These are phyloP conservation scores for Drosophila equinoxialis DNA, from an alignment of 1,140 invertebrate genomes.

Conservation along the genomic window DNA sequence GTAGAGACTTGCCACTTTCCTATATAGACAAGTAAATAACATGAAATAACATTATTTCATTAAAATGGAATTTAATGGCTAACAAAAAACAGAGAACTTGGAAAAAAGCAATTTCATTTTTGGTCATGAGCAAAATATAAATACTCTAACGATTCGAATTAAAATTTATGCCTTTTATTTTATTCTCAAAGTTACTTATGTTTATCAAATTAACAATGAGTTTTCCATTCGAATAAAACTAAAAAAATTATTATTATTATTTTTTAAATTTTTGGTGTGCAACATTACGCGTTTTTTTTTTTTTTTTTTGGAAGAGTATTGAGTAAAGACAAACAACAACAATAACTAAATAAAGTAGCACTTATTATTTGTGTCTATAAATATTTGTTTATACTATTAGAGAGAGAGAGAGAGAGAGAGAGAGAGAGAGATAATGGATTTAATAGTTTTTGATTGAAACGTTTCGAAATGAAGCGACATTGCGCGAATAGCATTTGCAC, in stretches of 20 bases:
- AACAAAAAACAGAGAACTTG: not conserved
- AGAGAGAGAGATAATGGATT: not conserved
- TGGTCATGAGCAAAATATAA: not conserved
- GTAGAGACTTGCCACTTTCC: not conserved
- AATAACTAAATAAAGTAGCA: not conserved
- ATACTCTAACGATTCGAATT: not conserved
- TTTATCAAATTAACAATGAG: conserved; percentile 1
- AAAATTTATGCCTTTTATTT: too few relatives aligned
- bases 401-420: too few relatives aligned
- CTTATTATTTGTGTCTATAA: not conserved
- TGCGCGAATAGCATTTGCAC: not conserved
- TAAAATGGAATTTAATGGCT: conserved; percentile 9
- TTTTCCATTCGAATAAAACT: not conserved
- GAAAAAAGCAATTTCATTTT: not conserved
- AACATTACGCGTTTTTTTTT: too few relatives aligned
- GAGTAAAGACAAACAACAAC: not conserved
- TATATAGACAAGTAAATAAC: not conserved
- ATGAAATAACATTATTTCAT: conserved; percentile 6
- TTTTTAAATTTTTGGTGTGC: not conserved
- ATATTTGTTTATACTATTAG: conserved; percentile 31
- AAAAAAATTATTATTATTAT: not conserved
- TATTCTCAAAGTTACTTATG: too few relatives aligned
- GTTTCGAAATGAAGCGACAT: not conserved
- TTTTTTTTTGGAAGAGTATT: too few relatives aligned
- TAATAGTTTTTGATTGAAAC: conserved; percentile 7